phyloP scores from a whole-genome alignment of 2,888 invertebrate genomes.

The Noctua pronuba region DNA sequence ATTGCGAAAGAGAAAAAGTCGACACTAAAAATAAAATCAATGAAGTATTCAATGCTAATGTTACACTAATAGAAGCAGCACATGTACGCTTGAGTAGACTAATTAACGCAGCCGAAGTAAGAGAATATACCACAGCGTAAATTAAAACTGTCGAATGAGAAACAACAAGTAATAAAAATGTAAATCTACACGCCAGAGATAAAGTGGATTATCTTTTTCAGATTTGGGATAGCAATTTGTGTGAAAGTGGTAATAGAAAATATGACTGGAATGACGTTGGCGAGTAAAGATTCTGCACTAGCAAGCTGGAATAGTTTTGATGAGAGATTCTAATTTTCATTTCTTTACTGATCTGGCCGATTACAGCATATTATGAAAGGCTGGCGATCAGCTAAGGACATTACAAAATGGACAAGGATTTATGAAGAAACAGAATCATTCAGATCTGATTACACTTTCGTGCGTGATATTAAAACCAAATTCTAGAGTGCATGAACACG shows the following conservation, averaged over 20 bases:
- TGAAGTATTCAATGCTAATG: constrained; percentile 61
- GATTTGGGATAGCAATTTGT: constrained; percentile 7
- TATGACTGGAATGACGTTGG: neutral
- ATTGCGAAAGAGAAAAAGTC: constrained; percentile 19
- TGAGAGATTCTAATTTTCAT: neutral
- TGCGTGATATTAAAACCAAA: neutral
- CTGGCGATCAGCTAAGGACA: no score
- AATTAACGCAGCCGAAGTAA: constrained; percentile 45
- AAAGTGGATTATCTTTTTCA: neutral
- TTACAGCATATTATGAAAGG: neutral
- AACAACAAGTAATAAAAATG: constrained; percentile 30
- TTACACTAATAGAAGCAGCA: constrained; percentile 50
- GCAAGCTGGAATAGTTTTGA: neutral
- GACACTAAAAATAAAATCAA: constrained; percentile 39
- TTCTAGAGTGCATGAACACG: neutral
- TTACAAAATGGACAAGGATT: neutral
- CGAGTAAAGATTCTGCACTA: neutral
- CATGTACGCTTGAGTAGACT: constrained; percentile 46
- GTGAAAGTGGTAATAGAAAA: constrained; percentile 17
- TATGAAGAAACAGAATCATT: neutral
- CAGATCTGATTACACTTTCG: neutral
- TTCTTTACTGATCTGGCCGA: neutral
- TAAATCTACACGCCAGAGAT: constrained; percentile 17
- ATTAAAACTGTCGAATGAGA: constrained; percentile 18
- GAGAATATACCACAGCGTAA: constrained; percentile 40